These are phyloP conservation scores for Montipora capricornis DNA, from an alignment of 64 coral and sea anemone genomes.

Conservation along the genomic window DNA sequence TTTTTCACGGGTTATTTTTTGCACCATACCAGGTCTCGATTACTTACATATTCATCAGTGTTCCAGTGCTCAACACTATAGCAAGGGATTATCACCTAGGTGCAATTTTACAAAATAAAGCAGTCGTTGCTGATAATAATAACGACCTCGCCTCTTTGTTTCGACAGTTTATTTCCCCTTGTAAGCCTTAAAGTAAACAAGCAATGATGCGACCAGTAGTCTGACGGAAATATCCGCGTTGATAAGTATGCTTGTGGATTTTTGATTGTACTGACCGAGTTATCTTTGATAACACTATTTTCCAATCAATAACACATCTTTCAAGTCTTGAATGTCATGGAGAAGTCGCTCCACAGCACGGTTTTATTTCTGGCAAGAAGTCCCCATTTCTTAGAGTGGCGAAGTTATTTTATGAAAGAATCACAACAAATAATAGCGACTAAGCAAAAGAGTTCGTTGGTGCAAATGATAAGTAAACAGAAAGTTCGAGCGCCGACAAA, in stretches of 20 bases:
- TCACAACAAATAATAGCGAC: constrained; percentile 24
- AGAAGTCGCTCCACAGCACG: background rate
- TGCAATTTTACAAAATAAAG: constrained; percentile 40
- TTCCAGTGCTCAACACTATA: background rate
- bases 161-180: constrained; percentile 24
- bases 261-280: background rate
- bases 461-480: constrained; percentile 56
- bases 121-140: constrained; percentile 33
- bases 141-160: constrained; percentile 31
- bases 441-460: constrained; percentile 13
- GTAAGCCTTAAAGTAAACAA: constrained; percentile 54
- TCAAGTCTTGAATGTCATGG: background rate
- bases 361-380: background rate
- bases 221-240: constrained; percentile 56
- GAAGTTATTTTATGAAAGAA: constrained; percentile 44
- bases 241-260: constrained; percentile 21
- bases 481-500: constrained; percentile 5
- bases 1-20: background rate
- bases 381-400: constrained; percentile 2
- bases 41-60: background rate
- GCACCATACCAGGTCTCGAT: background rate
- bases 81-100: constrained; percentile 4
- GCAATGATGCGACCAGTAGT: background rate
- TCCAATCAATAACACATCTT: background rate
- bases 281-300: background rate